Conservation (phyloP, 2,888 invertebrate species). For the Octonoba sinensis region DNA sequence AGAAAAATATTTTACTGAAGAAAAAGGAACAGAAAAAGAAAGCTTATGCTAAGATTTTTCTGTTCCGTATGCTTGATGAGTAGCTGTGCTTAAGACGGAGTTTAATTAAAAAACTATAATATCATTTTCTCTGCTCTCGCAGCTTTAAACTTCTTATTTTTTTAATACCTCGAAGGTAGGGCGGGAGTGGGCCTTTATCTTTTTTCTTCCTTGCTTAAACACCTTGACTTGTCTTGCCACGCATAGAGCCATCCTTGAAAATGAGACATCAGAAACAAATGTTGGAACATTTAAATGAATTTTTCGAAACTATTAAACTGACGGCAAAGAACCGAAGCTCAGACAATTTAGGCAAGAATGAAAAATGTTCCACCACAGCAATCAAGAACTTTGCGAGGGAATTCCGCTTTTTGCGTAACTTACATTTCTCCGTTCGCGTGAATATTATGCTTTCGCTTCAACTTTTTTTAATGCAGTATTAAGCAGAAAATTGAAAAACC, state of each 20-base stretch:
- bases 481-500: constrained; percentile 51
- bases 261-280: constrained; percentile 63
- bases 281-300: constrained; percentile 62
- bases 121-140: constrained; percentile 35
- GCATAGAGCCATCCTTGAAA: constrained; percentile 24
- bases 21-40: constrained; percentile 13
- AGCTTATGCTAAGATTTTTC: constrained; percentile 36
- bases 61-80: constrained; percentile 54
- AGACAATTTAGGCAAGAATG: constrained; percentile 32
- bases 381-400: constrained; percentile 47
- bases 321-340: constrained; percentile 13
- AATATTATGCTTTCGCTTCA: constrained; percentile 48
- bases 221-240: constrained; percentile 30
- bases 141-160: background rate
- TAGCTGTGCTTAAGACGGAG: constrained; percentile 50
- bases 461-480: constrained; percentile 51
- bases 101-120: constrained; percentile 64
- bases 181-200: background rate
- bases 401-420: constrained; percentile 16
- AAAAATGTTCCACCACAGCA: constrained; percentile 6
- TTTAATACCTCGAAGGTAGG: constrained; percentile 1
- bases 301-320: constrained; percentile 60
- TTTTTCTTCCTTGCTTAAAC: constrained; percentile 29
- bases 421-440: constrained; percentile 35
- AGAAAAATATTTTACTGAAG: constrained; percentile 45